Conservation (phyloP, 2,113 vertebrate species). For the Rousettus leschenaultii region DNA sequence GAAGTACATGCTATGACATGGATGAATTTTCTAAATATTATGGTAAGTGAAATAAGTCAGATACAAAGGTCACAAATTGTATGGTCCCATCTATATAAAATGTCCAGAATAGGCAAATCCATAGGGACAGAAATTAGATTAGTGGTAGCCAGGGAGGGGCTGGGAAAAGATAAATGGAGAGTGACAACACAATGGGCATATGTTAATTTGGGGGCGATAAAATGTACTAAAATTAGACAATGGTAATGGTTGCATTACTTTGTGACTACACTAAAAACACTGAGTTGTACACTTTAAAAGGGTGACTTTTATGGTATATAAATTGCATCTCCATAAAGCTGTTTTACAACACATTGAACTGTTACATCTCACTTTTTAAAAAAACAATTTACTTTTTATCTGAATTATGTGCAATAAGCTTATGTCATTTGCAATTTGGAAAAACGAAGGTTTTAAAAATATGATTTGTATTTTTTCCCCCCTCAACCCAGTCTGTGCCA, state of each 20-base stretch:
- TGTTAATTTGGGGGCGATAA: not conserved
- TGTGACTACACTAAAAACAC: constrained; percentile 8
- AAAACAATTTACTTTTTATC: constrained; percentile 2
- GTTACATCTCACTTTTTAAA: not conserved
- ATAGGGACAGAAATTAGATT: not conserved
- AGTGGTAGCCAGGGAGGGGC: not conserved
- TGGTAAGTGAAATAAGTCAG: not conserved
- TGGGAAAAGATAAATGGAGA: not conserved
- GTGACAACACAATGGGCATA: not conserved
- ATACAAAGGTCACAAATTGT: not conserved
- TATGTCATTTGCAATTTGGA: not conserved
- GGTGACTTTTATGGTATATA: not conserved
- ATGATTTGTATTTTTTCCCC: not conserved
- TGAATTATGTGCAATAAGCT: not conserved
- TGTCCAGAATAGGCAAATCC: not conserved
- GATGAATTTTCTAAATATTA: not conserved
- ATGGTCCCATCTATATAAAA: not conserved
- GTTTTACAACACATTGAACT: not conserved
- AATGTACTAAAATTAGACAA: not conserved
- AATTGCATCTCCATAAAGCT: not conserved
- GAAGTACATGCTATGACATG: not conserved
- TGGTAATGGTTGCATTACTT: not conserved
- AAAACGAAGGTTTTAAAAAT: not conserved
- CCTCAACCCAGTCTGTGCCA: not conserved
- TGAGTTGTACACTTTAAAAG: not conserved